Base-by-base conservation (phyloP, 2,113 vertebrate genomes). In the Calidris pugnax region DNA sequence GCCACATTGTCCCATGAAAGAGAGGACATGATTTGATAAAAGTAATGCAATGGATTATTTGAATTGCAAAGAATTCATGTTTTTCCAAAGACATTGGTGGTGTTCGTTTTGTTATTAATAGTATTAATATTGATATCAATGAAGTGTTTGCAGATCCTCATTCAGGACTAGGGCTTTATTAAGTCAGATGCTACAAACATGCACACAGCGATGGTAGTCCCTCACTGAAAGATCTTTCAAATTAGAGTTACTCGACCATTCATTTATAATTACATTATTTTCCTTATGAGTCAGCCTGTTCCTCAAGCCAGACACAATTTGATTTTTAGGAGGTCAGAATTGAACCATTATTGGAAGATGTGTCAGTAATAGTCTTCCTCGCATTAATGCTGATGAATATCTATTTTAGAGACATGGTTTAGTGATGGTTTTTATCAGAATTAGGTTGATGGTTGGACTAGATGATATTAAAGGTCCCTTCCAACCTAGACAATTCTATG, bases 191-290 rank as follows among this genome's bases (percentile, higher is more conserved):
- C 8, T 90, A 76, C 2, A 7, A 64, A 55, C 8, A 57, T 0
- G 1, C 22, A 60, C 9, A 21, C 1, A 69, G 11, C 1, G 0
- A 62, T 21, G 28, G 37, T 19, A 22, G 14, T 37, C 14, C 9
- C 19, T 74, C 32, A 37, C 27, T 60, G 41, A 78, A 74, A 74
- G 27, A 26, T 35, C 78, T 76, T 72, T 41, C 53, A 67, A 63
- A 85, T 50, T 47, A 71, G 17, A 18, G 8, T 45, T 83, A 19
- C 79, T 73, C 48, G 60, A 63, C 5, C 5, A 14, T 47, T 47
- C 71, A 21, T 39, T 73, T 55, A 20, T 32, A 83, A 47, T 14
- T 18, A 41, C 14, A 43, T 47, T 45, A 4, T 62, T 89, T 78
- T 93, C 71, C 47, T 78, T 91, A 7, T 30, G 15, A 74, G 10